A percentile compares a stretch with the other conserved stretches of the same genome.
Conservation (phyloP, 2,113 vertebrate genomes). For the Sebastes schlegelii region DNA sequence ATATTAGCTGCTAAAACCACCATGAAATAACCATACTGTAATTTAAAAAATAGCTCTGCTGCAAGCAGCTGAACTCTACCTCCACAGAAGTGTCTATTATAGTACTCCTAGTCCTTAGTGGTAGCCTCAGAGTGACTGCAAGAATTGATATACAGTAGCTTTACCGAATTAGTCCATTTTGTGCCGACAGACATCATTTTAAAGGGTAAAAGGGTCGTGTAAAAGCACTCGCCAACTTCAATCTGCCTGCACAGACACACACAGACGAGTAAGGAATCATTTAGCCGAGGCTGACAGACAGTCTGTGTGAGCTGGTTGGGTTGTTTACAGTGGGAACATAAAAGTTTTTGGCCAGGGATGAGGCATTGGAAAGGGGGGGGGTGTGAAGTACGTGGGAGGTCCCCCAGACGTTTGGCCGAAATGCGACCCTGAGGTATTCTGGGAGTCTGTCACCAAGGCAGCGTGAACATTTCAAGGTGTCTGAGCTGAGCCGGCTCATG, state of each 20-base stretch:
- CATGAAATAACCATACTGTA: conserved; percentile 36
- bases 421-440: conserved; percentile 72
- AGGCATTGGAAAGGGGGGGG: neutral
- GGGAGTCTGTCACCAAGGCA: conserved; percentile 59
- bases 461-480: conserved; percentile 56
- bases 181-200: conserved; percentile 2
- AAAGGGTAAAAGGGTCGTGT: conserved; percentile 30
- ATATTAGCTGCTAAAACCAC: conserved; percentile 4
- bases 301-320: conserved; percentile 38
- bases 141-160: conserved; percentile 5
- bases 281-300: conserved; percentile 50
- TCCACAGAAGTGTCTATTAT: conserved; percentile 25
- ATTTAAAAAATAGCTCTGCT: conserved; percentile 24
- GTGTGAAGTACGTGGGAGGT: conserved; percentile 44
- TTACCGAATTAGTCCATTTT: conserved; percentile 29
- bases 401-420: conserved; percentile 43
- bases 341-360: conserved; percentile 34
- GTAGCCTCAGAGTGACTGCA: conserved; percentile 21
- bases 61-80: conserved; percentile 7
- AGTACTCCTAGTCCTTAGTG: conserved; percentile 14
- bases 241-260: neutral
- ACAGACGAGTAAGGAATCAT: conserved; percentile 14
- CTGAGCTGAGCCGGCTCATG: conserved; percentile 39
- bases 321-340: conserved; percentile 58
- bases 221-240: conserved; percentile 1